Conservation (phyloP, 2,797 vertebrate species). For the Falco cherrug region DNA sequence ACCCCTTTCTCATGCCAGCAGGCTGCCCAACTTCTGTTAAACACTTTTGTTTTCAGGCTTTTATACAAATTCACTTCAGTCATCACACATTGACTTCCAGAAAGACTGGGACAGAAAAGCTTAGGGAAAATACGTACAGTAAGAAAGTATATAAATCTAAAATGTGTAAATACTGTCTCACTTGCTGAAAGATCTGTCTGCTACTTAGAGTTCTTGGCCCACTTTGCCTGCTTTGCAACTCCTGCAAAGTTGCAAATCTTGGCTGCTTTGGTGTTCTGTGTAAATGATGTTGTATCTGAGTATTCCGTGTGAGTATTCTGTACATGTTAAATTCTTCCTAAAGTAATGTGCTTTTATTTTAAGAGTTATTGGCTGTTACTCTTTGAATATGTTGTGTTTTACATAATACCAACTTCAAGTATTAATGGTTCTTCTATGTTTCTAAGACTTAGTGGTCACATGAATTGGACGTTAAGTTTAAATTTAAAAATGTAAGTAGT, state of each 20-base stretch:
- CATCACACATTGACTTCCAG: not conserved
- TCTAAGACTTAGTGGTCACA: not conserved
- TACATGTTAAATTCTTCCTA: not conserved
- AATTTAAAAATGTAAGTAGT: not conserved
- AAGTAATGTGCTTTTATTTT: not conserved
- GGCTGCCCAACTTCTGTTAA: not conserved
- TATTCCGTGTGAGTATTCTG: not conserved
- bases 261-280: not conserved
- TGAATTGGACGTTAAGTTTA: not conserved
- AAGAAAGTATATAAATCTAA: not conserved
- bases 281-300: not conserved
- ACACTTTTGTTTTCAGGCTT: not conserved
- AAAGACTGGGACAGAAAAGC: not conserved
- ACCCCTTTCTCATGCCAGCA: not conserved
- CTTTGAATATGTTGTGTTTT: not conserved
- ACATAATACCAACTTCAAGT: not conserved
- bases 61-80: not conserved
- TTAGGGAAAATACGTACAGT: not conserved
- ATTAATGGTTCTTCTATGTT: not conserved
- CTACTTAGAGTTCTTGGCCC: not conserved
- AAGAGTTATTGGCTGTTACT: not conserved
- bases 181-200: not conserved
- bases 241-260: not conserved
- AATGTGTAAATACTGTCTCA: not conserved
- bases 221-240: not conserved